Conservation (phyloP, 2,113 vertebrate genomes). For the Psilopsiagon aurifrons region DNA sequence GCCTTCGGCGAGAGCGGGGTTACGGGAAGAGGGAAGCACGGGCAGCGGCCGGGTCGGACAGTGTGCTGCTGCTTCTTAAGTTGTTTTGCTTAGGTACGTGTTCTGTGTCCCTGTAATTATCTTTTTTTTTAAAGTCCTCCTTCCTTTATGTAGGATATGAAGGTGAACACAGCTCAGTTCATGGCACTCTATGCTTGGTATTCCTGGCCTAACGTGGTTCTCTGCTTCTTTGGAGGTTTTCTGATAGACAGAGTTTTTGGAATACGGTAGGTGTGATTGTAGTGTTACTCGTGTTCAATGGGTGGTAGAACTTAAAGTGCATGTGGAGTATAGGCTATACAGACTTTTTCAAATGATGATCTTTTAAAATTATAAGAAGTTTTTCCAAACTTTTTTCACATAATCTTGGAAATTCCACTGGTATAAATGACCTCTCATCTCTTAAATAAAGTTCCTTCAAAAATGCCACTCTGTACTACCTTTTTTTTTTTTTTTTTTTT, state of each 20-base stretch:
- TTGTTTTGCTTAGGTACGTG: fast-evolving
- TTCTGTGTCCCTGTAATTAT: fast-evolving
- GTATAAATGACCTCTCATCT: not conserved
- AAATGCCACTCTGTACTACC: fast-evolving
- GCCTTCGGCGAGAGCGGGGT: fast-evolving
- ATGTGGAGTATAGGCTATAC: fast-evolving
- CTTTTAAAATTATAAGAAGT: fast-evolving
- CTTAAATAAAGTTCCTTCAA: not conserved
- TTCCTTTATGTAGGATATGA: conserved; percentile 83
- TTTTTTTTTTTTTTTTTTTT: not conserved
- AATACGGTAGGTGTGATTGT: conserved; percentile 78
- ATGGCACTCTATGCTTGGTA: conserved; percentile 98
- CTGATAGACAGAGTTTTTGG: conserved; percentile 94
- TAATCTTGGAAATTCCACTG: fast-evolving
- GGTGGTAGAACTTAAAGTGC: fast-evolving
- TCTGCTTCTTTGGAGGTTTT: conserved; percentile 97
- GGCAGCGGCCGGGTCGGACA: fast-evolving
- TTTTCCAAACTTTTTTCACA: fast-evolving
- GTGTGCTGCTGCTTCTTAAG: fast-evolving
- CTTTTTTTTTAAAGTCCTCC: fast-evolving
- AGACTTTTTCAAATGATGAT: fast-evolving
- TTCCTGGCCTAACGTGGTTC: conserved; percentile 96
- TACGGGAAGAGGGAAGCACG: fast-evolving
- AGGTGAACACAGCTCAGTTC: conserved; percentile 87
- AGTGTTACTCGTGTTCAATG: fast-evolving